These are phyloP conservation scores for Ceratitis capitata DNA, from an alignment of 1,140 invertebrate genomes.

Conservation along the genomic window DNA sequence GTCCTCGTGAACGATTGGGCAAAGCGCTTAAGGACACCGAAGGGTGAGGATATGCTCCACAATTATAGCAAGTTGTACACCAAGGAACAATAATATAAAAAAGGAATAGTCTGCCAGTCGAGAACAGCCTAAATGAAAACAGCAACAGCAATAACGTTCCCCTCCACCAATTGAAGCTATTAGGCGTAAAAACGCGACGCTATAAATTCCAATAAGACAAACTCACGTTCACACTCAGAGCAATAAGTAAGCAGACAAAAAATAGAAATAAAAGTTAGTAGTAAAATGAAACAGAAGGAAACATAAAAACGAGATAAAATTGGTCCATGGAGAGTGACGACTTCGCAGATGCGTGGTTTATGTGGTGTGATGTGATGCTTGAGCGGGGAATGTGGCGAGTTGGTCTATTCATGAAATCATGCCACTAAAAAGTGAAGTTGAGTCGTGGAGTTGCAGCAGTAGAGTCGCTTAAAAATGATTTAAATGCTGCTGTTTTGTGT, in stretches of 20 bases:
- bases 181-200: constrained; percentile 29
- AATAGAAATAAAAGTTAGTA: neutral
- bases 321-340: constrained; percentile 11
- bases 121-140: neutral
- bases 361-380: neutral
- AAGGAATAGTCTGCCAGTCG: neutral
- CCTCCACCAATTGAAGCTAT: constrained; percentile 3
- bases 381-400: neutral
- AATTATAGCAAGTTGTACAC: constrained; percentile 18
- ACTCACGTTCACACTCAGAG: neutral
- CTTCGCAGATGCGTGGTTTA: neutral
- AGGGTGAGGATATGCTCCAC: neutral
- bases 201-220: constrained; percentile 31
- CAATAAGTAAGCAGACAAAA: neutral
- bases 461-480: constrained; percentile 21
- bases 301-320: constrained; percentile 30
- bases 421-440: neutral
- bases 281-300: constrained; percentile 24
- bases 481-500: constrained; percentile 32
- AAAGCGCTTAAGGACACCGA: neutral
- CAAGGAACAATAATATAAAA: neutral
- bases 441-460: neutral
- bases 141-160: neutral
- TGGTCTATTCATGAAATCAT: constrained; percentile 1
- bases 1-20: neutral